Evolutionary conservation across 2,113 vertebrate species (phyloP).

Genomic region (Cnemophilus loriae): DNA sequence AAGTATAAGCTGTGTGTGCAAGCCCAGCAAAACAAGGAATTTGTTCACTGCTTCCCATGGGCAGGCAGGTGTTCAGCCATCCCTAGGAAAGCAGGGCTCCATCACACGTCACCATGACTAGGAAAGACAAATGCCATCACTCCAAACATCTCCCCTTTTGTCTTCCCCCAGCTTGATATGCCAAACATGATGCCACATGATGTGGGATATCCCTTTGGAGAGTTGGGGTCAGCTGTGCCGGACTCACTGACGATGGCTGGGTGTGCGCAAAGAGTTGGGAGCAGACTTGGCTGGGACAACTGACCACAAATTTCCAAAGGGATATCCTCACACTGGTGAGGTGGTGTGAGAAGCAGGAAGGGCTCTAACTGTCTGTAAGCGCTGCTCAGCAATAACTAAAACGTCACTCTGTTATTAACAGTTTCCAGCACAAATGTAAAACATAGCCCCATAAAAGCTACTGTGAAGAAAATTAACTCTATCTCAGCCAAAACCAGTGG

Average conservation of each 20-base stretch:
- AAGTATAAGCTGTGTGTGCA: neutral
- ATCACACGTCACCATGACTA: fast-evolving
- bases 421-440: neutral
- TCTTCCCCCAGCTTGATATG: neutral
- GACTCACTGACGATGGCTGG: neutral
- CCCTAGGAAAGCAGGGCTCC: neutral
- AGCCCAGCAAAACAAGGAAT: neutral
- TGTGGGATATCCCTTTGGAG: neutral
- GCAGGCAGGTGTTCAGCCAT: neutral
- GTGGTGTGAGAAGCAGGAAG: neutral
- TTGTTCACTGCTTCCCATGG: neutral
- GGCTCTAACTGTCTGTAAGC: neutral
- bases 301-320: neutral
- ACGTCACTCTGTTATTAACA: neutral
- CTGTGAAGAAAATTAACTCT: neutral
- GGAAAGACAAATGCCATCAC: neutral
- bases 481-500: neutral
- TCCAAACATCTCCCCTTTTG: neutral
- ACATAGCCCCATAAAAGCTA: neutral
- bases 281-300: neutral
- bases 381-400: neutral
- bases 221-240: neutral
- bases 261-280: neutral
- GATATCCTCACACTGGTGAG: neutral
- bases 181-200: fast-evolving